These are phyloP conservation scores for Ostrea edulis DNA, from an alignment of 1,140 invertebrate species.

Conservation along the genomic window DNA sequence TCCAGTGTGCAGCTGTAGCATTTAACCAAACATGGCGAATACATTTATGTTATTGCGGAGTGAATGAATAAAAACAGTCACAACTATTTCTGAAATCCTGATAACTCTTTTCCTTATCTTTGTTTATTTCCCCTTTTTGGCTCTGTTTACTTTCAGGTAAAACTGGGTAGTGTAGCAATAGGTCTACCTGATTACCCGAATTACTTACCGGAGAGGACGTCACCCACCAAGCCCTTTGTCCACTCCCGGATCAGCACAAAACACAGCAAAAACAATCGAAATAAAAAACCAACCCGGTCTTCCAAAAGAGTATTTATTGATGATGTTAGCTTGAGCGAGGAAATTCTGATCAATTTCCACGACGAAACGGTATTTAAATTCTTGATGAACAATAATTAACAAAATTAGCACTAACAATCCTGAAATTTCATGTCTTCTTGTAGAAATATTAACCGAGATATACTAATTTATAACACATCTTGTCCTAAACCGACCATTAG, in stretches of 20 bases:
- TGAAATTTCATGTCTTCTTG: not conserved
- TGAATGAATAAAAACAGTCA: too few species aligned
- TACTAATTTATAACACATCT: too few species aligned
- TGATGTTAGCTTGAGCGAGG: conserved; percentile 12
- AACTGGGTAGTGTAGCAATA: conserved; percentile 10
- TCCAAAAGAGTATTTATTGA: conserved; percentile 17
- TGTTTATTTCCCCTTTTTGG: not conserved
- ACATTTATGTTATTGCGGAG: too few species aligned
- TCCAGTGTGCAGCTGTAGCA: too few species aligned
- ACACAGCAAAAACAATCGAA: conserved; percentile 19
- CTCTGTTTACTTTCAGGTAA: conserved; percentile 19
- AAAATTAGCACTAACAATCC: not conserved
- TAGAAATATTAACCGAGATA: too few species aligned
- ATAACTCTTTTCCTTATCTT: too few species aligned
- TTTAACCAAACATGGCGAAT: too few species aligned
- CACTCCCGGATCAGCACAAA: conserved; percentile 12
- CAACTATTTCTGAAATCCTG: too few species aligned
- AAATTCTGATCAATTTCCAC: not conserved
- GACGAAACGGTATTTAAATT: conserved; percentile 24
- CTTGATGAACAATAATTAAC: not conserved
- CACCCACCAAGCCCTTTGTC: conserved; percentile 11
- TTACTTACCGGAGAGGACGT: not conserved
- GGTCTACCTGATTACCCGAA: not conserved
- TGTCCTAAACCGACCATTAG: too few species aligned
- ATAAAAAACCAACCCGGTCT: conserved; percentile 9